phyloP scores from a whole-genome alignment of 2,888 invertebrate species.

The Cheilosia pagana region DNA sequence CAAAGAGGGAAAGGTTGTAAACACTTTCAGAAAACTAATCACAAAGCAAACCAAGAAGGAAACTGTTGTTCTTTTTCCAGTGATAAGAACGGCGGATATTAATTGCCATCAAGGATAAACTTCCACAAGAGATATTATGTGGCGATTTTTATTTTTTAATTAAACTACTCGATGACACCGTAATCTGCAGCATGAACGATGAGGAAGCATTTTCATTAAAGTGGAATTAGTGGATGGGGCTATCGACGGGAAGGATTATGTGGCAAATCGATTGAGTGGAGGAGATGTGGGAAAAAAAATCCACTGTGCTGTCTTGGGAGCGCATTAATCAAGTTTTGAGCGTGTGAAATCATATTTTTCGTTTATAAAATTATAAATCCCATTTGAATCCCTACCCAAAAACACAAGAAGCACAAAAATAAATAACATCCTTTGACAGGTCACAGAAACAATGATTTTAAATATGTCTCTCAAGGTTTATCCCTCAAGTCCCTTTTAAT shows the following conservation, averaged over 20 bases:
- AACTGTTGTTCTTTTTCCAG: neutral
- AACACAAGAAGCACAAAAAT: too few species aligned
- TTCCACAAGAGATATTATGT: neutral
- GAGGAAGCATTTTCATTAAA: neutral
- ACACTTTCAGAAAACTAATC: too few species aligned
- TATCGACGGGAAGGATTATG: neutral
- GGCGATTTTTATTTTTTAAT: constrained; percentile 4
- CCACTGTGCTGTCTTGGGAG: neutral
- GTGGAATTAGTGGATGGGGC: neutral
- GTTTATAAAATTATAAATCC: too few species aligned
- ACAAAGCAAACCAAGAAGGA: neutral
- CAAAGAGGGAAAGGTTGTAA: too few species aligned
- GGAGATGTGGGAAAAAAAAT: neutral
- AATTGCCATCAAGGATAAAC: neutral
- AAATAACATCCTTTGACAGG: too few species aligned
- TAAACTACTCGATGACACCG: neutral
- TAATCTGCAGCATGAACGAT: neutral
- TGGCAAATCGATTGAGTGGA: neutral
- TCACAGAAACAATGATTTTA: too few species aligned
- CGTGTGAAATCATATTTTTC: too few species aligned
- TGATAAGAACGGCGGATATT: neutral
- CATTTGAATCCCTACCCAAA: too few species aligned
- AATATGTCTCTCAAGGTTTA: too few species aligned
- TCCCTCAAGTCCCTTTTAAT: too few species aligned
- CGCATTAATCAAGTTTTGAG: too few species aligned